Evolutionary conservation across 2,888 invertebrate genomes (phyloP).

Genomic region (Leptinotarsa peninsularis): DNA sequence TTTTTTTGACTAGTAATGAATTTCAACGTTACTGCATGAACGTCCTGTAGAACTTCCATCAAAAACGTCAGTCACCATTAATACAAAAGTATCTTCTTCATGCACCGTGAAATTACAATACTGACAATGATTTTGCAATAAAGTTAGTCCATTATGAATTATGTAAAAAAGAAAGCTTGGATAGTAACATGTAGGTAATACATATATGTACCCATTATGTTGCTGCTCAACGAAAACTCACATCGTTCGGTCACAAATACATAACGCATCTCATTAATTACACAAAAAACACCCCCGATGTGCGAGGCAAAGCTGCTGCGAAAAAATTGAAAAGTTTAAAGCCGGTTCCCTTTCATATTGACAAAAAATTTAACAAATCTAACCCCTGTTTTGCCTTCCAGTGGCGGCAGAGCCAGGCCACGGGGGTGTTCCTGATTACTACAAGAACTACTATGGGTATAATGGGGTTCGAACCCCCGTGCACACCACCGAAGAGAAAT

Average conservation of each 20-base stretch:
- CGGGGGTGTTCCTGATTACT: slow-evolving; percentile 86
- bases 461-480: slow-evolving; percentile 72
- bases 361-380: slow-evolving; percentile 36
- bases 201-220: background rate
- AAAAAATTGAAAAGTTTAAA: slow-evolving; percentile 37
- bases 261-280: slow-evolving; percentile 32
- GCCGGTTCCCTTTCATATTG: slow-evolving; percentile 49
- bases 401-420: slow-evolving; percentile 85
- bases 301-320: slow-evolving; percentile 67
- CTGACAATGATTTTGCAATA: no score
- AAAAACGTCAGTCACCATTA: no score
- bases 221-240: slow-evolving; percentile 14
- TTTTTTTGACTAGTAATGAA: no score
- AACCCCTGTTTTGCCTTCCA: slow-evolving; percentile 71
- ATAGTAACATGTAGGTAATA: background rate
- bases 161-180: no score
- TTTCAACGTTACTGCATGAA: no score
- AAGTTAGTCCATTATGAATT: no score
- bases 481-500: slow-evolving; percentile 74
- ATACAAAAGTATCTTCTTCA: no score
- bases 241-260: slow-evolving; percentile 48
- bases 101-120: no score
- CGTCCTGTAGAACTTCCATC: no score
- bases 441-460: slow-evolving; percentile 86
- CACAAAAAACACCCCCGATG: slow-evolving; percentile 63